Evolutionary conservation across 2,888 invertebrate species (phyloP).

Genomic region (Caenorhabditis macrosperma): DNA sequence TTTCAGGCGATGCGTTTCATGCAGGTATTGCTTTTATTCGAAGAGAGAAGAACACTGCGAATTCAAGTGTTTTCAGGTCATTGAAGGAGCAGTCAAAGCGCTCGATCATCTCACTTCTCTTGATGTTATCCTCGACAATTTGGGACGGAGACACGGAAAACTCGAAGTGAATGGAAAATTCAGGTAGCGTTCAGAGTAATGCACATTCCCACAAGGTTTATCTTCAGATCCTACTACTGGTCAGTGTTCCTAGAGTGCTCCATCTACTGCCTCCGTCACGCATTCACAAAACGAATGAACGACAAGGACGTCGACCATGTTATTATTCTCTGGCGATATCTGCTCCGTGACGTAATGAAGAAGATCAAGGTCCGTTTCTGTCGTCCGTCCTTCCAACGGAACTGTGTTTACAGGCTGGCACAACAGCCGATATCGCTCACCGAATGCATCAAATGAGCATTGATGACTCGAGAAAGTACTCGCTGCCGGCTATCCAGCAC

Average conservation of each 20-base stretch:
- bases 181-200: conserved; percentile 44
- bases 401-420: conserved; percentile 75
- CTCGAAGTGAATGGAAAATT: conserved; percentile 72
- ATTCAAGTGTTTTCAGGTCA: conserved; percentile 61
- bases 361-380: conserved; percentile 69
- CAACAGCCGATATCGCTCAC: conserved; percentile 70
- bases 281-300: conserved; percentile 59
- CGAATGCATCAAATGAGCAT: conserved; percentile 67
- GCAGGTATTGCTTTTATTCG: conserved; percentile 60
- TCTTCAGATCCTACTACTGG: conserved; percentile 73
- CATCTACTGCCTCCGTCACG: conserved; percentile 69
- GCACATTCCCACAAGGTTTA: too few relatives aligned
- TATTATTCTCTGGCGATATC: conserved; percentile 72
- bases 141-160: conserved; percentile 76
- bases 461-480: conserved; percentile 58
- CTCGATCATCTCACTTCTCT: conserved; percentile 69
- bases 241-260: conserved; percentile 74
- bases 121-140: conserved; percentile 74
- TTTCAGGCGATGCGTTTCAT: conserved; percentile 77
- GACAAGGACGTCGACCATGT: conserved; percentile 70
- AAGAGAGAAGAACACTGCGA: neutral
- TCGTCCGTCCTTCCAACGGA: too few relatives aligned
- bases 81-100: conserved; percentile 71
- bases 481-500: conserved; percentile 56
- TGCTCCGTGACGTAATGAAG: conserved; percentile 73